These are phyloP conservation scores for Catostomus latipinnis DNA, from an alignment of 2,797 vertebrate species.

Conservation along the genomic window DNA sequence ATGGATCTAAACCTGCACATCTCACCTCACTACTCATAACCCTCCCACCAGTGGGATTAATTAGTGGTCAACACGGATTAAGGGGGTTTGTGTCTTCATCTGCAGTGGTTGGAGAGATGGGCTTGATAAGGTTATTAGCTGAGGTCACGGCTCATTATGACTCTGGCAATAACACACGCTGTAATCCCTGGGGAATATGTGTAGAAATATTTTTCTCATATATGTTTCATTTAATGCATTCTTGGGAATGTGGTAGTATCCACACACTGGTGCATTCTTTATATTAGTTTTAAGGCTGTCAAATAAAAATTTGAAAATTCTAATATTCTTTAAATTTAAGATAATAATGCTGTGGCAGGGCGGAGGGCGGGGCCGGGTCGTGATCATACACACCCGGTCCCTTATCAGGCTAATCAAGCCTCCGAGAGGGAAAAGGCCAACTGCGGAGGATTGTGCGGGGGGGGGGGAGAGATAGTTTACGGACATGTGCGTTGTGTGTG, in stretches of 20 bases:
- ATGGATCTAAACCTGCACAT: conserved; percentile 23
- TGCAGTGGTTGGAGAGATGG: conserved; percentile 30
- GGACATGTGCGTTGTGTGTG: too few relatives aligned
- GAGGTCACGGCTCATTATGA: conserved; percentile 66
- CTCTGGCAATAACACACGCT: conserved; percentile 16
- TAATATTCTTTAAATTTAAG: too few relatives aligned
- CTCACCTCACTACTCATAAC: conserved; percentile 41
- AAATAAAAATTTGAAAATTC: too few relatives aligned
- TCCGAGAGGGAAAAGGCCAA: too few relatives aligned
- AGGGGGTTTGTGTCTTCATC: conserved; percentile 43
- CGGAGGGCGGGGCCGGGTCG: too few relatives aligned
- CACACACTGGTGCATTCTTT: too few relatives aligned
- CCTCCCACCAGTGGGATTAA: conserved; percentile 42
- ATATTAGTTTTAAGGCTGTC: too few relatives aligned
- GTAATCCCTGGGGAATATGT: conserved; percentile 6
- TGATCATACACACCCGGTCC: too few relatives aligned
- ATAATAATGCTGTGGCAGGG: too few relatives aligned
- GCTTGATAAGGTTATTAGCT: conserved; percentile 61
- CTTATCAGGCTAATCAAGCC: too few relatives aligned
- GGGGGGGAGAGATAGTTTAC: too few relatives aligned
- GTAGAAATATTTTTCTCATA: not conserved
- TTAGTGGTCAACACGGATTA: conserved; percentile 49
- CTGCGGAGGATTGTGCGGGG: too few relatives aligned
- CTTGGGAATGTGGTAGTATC: not conserved
- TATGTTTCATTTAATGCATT: not conserved